phyloP scores from a whole-genome alignment of 37 sponge, comb jelly and placozoan species.

The Axinella damicornis region DNA sequence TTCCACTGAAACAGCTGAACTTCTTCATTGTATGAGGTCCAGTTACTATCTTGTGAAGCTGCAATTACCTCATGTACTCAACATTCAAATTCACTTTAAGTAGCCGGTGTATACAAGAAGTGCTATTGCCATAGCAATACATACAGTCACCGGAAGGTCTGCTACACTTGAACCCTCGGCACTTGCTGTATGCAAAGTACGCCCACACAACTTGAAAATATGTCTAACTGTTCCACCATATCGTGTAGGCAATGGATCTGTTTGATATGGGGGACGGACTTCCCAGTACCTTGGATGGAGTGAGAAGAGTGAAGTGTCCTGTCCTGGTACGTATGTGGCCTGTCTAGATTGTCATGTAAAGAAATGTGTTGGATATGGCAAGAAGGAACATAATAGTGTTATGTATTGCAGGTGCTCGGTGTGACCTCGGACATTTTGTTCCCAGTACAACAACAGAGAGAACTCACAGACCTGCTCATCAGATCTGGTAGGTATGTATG shows the following conservation, averaged over 20 bases:
- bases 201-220: neutral
- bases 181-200: neutral
- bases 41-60: too few species aligned
- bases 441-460: slow-evolving; percentile 78
- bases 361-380: too few species aligned
- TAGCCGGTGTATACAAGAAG: too few species aligned
- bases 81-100: too few species aligned
- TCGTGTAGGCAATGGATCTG: slow-evolving; percentile 81
- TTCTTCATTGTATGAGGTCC: too few species aligned
- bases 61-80: too few species aligned
- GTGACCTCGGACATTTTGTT: slow-evolving; percentile 77
- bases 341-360: too few species aligned
- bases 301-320: slow-evolving; percentile 68
- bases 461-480: slow-evolving; percentile 61
- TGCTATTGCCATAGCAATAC: too few species aligned
- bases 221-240: neutral
- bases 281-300: slow-evolving; percentile 43
- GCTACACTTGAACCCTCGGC: neutral
- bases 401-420: slow-evolving; percentile 65
- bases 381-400: too few species aligned
- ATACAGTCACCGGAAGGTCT: neutral
- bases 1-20: too few species aligned
- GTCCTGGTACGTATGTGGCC: slow-evolving; percentile 48
- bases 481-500: slow-evolving; percentile 67
- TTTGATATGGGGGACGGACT: slow-evolving; percentile 77